A percentile compares a stretch with the other conserved stretches of the same genome.
phyloP scores from a whole-genome alignment of 2,888 invertebrate genomes.

The Abrostola tripartita region DNA sequence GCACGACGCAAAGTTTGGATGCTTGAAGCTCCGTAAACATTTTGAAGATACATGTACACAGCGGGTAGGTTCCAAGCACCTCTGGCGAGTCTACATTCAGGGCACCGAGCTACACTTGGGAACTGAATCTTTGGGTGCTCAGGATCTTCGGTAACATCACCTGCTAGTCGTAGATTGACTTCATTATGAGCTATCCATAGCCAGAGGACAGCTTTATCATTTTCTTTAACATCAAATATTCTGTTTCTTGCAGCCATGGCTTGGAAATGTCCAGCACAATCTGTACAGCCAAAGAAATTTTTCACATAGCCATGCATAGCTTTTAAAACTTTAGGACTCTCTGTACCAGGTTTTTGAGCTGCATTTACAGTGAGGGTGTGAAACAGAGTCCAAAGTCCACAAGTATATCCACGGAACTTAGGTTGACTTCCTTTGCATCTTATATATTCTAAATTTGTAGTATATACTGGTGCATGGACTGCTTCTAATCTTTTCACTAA shows the following conservation, averaged over 20 bases:
- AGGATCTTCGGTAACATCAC: slow-evolving; percentile 97
- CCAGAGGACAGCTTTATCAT: slow-evolving; percentile 95
- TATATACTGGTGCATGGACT: slow-evolving; percentile 87
- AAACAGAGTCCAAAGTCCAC: slow-evolving; percentile 98
- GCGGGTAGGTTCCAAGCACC: slow-evolving; percentile 90
- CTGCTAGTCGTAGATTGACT: slow-evolving; percentile 95
- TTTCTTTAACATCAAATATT: slow-evolving; percentile 90
- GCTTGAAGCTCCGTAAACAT: slow-evolving; percentile 77
- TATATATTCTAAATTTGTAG: slow-evolving; percentile 89
- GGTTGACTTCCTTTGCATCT: slow-evolving; percentile 94
- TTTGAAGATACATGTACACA: slow-evolving; percentile 90
- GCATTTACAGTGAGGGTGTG: slow-evolving; percentile 96
- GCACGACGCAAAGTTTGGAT: slow-evolving; percentile 66
- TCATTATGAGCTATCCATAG: slow-evolving; percentile 98
- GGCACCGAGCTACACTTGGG: slow-evolving; percentile 91
- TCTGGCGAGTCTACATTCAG: slow-evolving; percentile 89
- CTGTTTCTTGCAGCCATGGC: slow-evolving; percentile 93
- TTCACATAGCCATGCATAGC: slow-evolving; percentile 96
- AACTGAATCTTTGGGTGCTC: slow-evolving; percentile 96
- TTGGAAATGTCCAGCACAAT: slow-evolving; percentile 96
- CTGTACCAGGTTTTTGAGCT: slow-evolving; percentile 80
- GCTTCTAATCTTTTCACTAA: slow-evolving; percentile 87
- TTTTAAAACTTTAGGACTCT: slow-evolving; percentile 91
- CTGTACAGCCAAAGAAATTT: slow-evolving; percentile 97
- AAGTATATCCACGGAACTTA: slow-evolving; percentile 95